Percentiles rank a stretch among this genome's conserved stretches.
phyloP scores from a whole-genome alignment of 2,797 vertebrate species.

The Brachyalestes nurse region DNA sequence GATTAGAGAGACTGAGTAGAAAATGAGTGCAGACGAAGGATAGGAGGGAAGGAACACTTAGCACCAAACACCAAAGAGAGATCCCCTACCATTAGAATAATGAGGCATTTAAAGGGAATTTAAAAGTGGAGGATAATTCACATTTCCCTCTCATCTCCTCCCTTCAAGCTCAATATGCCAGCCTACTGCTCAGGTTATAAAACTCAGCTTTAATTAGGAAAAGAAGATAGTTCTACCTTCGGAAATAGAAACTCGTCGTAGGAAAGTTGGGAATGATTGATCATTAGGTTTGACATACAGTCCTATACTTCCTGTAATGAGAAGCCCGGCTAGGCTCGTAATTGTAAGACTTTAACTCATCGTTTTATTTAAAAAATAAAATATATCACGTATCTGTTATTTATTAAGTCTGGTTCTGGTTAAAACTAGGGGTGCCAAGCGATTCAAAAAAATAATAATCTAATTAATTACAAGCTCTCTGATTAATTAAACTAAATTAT shows the following conservation, averaged over 20 bases:
- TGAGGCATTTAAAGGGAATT: slow-evolving; percentile 57
- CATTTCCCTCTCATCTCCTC: slow-evolving; percentile 35
- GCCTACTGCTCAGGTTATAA: neutral
- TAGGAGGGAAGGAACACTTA: slow-evolving; percentile 33
- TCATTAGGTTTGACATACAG: neutral
- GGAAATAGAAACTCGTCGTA: neutral
- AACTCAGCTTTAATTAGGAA: neutral
- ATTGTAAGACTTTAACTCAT: too few relatives aligned
- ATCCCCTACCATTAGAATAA: slow-evolving; percentile 57
- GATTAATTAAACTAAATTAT: too few relatives aligned
- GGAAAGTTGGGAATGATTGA: neutral
- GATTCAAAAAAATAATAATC: too few relatives aligned
- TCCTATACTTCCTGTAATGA: neutral
- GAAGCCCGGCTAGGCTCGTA: neutral
- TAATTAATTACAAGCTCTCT: too few relatives aligned
- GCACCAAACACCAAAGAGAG: slow-evolving; percentile 28
- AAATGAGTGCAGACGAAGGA: neutral
- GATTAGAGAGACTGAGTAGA: neutral
- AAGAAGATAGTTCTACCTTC: neutral
- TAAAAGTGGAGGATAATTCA: slow-evolving; percentile 55
- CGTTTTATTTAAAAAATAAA: too few relatives aligned
- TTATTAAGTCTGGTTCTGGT: too few relatives aligned
- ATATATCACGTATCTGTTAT: too few relatives aligned
- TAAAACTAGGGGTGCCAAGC: too few relatives aligned
- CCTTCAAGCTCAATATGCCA: neutral